Conservation (phyloP, 2,888 invertebrate species). For the Drosophila seclusa region DNA sequence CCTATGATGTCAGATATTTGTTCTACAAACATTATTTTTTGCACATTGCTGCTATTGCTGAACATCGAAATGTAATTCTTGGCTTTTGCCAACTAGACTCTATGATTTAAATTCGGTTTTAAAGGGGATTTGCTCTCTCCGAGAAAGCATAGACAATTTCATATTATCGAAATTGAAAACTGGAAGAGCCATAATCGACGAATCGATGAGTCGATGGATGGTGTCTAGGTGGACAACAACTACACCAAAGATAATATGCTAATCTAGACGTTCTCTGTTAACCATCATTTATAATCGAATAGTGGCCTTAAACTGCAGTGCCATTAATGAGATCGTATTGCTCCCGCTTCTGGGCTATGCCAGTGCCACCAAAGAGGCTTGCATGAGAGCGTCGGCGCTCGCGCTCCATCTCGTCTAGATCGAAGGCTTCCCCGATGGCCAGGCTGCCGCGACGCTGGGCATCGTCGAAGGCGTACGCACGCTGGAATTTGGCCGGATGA, state of each 20-base stretch:
- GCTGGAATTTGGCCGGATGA: conserved; percentile 75
- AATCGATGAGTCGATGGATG: not conserved
- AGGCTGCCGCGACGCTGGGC: conserved; percentile 70
- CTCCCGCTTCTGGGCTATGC: conserved; percentile 49
- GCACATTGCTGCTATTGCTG: not conserved
- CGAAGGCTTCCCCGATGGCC: conserved; percentile 77
- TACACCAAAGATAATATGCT: not conserved
- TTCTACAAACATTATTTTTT: not conserved
- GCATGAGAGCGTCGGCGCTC: conserved; percentile 84
- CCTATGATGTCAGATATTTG: not conserved
- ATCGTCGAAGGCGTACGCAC: conserved; percentile 82
- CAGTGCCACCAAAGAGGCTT: conserved; percentile 76
- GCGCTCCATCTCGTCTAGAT: conserved; percentile 84
- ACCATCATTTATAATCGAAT: not conserved
- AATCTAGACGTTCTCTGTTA: not conserved
- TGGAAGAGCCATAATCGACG: not conserved
- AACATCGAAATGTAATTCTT: not conserved
- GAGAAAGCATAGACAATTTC: not conserved
- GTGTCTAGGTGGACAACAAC: not conserved
- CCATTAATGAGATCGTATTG: conserved; percentile 83
- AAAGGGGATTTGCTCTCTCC: not conserved
- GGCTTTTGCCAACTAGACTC: not conserved
- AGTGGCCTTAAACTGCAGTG: conserved; percentile 79
- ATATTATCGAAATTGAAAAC: not conserved
- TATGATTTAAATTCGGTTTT: not conserved